These are phyloP conservation scores for Macrosiphum euphorbiae DNA, from an alignment of 2,888 invertebrate species.

Conservation along the genomic window DNA sequence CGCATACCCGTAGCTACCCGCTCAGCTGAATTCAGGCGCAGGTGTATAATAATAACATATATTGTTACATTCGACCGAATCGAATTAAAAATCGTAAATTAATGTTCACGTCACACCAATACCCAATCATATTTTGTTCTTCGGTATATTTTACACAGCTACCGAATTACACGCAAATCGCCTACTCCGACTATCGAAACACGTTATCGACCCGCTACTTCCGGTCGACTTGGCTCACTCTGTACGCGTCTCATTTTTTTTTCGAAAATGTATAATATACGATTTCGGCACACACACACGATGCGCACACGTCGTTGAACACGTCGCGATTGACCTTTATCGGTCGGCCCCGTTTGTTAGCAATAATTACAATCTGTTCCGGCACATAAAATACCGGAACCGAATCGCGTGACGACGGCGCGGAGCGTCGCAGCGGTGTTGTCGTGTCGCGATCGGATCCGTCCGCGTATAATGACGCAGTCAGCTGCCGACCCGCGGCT, in stretches of 20 bases:
- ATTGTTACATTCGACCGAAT: neutral
- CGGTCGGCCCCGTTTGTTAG: neutral
- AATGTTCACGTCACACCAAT: neutral
- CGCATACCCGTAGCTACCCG: neutral
- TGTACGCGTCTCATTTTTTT: neutral
- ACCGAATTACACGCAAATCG: neutral
- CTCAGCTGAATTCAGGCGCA: neutral
- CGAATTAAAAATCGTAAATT: neutral
- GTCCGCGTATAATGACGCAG: neutral
- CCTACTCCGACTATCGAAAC: neutral
- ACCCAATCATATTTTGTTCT: neutral
- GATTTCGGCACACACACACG: neutral
- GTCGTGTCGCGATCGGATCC: neutral
- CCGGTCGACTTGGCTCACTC: neutral
- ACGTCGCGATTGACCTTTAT: constrained; percentile 42
- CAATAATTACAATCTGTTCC: constrained; percentile 55
- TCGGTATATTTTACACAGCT: neutral
- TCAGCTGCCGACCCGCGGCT: neutral
- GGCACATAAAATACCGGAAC: constrained; percentile 48
- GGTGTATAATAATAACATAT: neutral
- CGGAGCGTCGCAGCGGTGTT: neutral
- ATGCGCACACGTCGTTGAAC: constrained; percentile 11
- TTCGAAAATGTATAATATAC: neutral
- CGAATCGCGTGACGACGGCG: constrained; percentile 29
- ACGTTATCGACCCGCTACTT: neutral